Conservation (phyloP, 2,113 vertebrate species). For the Mungos mungo region DNA sequence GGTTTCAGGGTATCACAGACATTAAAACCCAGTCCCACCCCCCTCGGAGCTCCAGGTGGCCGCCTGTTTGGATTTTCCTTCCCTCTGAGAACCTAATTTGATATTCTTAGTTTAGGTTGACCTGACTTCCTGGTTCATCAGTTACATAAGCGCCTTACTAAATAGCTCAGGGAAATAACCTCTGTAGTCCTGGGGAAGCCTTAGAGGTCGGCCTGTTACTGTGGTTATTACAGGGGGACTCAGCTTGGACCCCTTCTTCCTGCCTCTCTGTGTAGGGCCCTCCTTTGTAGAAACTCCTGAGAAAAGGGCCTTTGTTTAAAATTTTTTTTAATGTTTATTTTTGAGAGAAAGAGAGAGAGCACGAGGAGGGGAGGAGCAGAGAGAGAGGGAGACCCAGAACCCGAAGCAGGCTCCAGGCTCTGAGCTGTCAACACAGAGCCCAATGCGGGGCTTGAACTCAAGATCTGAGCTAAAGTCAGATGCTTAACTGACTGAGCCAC, state of each 20-base stretch:
- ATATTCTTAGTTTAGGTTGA: conserved; percentile 21
- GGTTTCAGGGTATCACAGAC: background rate
- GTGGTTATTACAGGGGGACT: background rate
- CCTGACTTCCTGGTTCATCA: background rate
- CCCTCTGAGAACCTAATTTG: background rate
- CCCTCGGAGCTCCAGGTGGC: background rate
- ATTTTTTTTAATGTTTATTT: no score
- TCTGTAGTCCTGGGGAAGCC: background rate
- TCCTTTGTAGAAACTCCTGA: background rate
- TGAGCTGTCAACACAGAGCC: no score
- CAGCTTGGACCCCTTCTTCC: background rate
- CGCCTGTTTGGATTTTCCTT: conserved; percentile 23
- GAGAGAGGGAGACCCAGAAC: no score
- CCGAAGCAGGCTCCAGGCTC: no score
- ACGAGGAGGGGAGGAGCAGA: no score
- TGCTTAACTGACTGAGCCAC: no score
- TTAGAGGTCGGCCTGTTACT: background rate
- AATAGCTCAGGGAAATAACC: background rate
- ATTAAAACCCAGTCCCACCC: background rate
- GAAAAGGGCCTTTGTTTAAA: background rate
- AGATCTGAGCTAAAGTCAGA: no score
- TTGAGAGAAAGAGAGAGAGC: no score
- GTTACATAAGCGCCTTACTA: background rate
- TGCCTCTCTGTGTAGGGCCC: background rate
- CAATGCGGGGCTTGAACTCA: no score